These are phyloP conservation scores for Catocala fraxini DNA, from an alignment of 2,888 invertebrate species.

Conservation along the genomic window DNA sequence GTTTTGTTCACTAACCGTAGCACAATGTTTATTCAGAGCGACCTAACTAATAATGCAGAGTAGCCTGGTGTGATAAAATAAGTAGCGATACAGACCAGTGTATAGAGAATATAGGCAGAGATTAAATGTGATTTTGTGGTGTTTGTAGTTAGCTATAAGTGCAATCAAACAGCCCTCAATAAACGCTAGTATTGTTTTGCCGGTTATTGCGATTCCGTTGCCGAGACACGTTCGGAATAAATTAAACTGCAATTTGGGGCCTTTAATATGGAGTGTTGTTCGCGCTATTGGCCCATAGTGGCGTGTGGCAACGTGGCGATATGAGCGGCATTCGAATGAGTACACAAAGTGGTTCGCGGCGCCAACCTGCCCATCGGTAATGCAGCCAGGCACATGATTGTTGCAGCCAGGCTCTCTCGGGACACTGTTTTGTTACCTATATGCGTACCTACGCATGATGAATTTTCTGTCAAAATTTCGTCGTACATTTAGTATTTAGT, in stretches of 20 bases:
- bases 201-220: constrained; percentile 85
- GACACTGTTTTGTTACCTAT: constrained; percentile 55
- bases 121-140: constrained; percentile 21
- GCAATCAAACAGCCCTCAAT: constrained; percentile 75
- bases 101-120: not conserved
- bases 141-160: constrained; percentile 58
- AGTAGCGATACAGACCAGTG: not conserved
- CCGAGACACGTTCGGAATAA: constrained; percentile 86
- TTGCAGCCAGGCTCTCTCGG: constrained; percentile 60
- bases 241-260: constrained; percentile 86
- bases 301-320: constrained; percentile 72
- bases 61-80: too few species aligned
- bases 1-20: not conserved
- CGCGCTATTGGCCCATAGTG: constrained; percentile 79
- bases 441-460: constrained; percentile 46
- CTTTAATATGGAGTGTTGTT: constrained; percentile 86
- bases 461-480: constrained; percentile 52
- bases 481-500: constrained; percentile 43
- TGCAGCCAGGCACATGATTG: constrained; percentile 76
- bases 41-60: not conserved
- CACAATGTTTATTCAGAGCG: not conserved
- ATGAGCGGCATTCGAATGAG: constrained; percentile 83
- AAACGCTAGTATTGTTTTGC: constrained; percentile 81
- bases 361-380: constrained; percentile 69
- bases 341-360: constrained; percentile 75